Evolutionary conservation across 64 coral and sea anemone species (phyloP), one percentile per base, ranked within the genome.

Genomic region (Porites lutea): DNA sequence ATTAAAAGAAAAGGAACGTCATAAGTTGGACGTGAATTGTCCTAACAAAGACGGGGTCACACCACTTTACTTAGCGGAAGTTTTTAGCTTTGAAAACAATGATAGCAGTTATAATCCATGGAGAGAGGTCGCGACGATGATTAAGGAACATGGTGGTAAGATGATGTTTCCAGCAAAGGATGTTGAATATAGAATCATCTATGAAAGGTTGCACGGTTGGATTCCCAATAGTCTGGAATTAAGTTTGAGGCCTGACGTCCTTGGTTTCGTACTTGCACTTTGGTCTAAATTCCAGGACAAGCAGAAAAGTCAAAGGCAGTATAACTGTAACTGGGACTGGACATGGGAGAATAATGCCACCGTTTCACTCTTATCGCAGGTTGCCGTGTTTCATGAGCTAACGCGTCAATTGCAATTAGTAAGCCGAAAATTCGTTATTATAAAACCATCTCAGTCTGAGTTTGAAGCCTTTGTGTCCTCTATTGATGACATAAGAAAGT

Each of bases 11-110:
- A 12, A 64, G 19, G 52, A 21, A 61, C 73, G 5, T 12, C 52
- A 72, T 48, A 27, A 76, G 4, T 21, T 89, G 4, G 71, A 72
- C 12, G 37, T 89, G 8, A 50, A 89, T 76, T 89, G 87, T 58
- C 46, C 87, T 22, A 89, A 77, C 71, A 89, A 49, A 18, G 59
- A 89, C 16, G 87, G 87, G 48, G 77, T 89, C 20, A 78, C 87
- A 0, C 87, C 87, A 47, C 22, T 89, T 16, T 89, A 89, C 62
- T 49, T 89, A 27, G 87, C 87, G 3, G 77, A 65, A 22, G 3
- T 89, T 20, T 89, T 59, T 8, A 62, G 57, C 55, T 2, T 3
- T 4, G 8, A 4, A 5, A 0, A 6, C 0, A 58, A 81, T 8
- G 18, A 7, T 0, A 23, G 19, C 16, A 14, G 0, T 61, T 62